Evolutionary conservation across 2,888 invertebrate species (phyloP), one percentile per base, ranked within the genome.

Genomic region (Priocnemis perturbator): DNA sequence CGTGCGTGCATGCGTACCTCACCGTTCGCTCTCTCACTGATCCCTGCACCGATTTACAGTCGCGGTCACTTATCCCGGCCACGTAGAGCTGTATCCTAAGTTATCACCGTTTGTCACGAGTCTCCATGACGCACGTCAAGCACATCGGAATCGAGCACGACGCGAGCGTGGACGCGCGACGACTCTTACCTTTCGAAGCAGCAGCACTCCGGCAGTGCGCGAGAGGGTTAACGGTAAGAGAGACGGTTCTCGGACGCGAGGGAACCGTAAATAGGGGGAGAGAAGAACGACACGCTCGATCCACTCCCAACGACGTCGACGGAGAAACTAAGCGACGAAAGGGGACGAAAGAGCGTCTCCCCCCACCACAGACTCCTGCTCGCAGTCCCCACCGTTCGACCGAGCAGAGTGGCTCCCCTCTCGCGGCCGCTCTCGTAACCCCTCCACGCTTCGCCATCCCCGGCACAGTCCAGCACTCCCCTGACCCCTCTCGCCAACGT

Each of bases 321-420:
- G 83, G 85, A 79, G 85, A 81, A 83, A 86, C 86, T 86, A 82
- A 85, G 79, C 77, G 77, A 71, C 73, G 78, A 62, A 78, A 79
- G 80, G 83, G 82, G 76, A 76, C 77, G 69, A 78, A 74, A 77
- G 81, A 84, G 84, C 81, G 81, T 84, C 82, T 67, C 69, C 77
- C 78, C 78, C 79, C 85, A 82, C 83, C 81, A 83, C 69, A 65
- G 64, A 19, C 53, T 60, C 61, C 21, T 66, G 50, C 70, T 73
- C 71, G 70, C 64, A 68, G 75, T 72, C 73, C 76, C 80, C 69
- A 64, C 78, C 69, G n/a, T 37, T 9, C 0, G 45, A 45, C 60
- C 37, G 60, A 20, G 37, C 20, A 44, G 48, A 59, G 55, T 52
- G 69, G 60, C 64, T 68, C 81, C 76, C 72, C 73, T 67, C 67